A percentile compares a stretch with the other conserved stretches of the same genome.
Evolutionary conservation across 1,140 invertebrate genomes (phyloP).

Genomic region (Aleiodes sp.): DNA sequence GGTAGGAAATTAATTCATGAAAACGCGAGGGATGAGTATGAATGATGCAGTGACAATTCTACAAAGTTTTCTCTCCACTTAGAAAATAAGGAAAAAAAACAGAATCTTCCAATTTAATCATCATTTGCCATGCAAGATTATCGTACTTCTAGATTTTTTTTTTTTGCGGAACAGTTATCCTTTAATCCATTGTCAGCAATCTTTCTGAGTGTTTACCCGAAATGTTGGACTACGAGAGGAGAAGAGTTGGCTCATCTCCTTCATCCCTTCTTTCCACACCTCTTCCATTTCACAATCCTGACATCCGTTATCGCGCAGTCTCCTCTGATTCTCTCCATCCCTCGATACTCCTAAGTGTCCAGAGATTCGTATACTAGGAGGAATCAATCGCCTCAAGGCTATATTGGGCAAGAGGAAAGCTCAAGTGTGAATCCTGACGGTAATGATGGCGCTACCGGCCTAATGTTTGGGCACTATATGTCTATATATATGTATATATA

Average conservation of each 20-base stretch:
- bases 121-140: not conserved
- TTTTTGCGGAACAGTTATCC: not conserved
- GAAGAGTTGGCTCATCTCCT: slow-evolving; percentile 36
- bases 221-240: slow-evolving; percentile 48
- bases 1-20: not conserved
- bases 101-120: too few relatives aligned
- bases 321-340: not conserved
- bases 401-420: not conserved
- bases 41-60: too few relatives aligned
- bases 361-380: not conserved
- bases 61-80: not conserved
- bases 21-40: too few relatives aligned
- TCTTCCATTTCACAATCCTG: too few relatives aligned
- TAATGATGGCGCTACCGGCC: slow-evolving; percentile 2
- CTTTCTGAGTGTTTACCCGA: slow-evolving; percentile 55
- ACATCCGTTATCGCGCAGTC: not conserved
- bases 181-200: slow-evolving; percentile 42
- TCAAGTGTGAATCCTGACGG: slow-evolving; percentile 4
- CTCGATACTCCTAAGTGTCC: not conserved
- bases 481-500: not conserved
- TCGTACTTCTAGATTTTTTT: not conserved
- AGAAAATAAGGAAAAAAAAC: too few relatives aligned
- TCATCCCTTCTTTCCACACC: slow-evolving; percentile 26
- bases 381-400: not conserved
- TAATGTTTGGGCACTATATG: slow-evolving; percentile 15